phyloP scores from a whole-genome alignment of 1,140 invertebrate genomes.

The Papilio polyxenes region DNA sequence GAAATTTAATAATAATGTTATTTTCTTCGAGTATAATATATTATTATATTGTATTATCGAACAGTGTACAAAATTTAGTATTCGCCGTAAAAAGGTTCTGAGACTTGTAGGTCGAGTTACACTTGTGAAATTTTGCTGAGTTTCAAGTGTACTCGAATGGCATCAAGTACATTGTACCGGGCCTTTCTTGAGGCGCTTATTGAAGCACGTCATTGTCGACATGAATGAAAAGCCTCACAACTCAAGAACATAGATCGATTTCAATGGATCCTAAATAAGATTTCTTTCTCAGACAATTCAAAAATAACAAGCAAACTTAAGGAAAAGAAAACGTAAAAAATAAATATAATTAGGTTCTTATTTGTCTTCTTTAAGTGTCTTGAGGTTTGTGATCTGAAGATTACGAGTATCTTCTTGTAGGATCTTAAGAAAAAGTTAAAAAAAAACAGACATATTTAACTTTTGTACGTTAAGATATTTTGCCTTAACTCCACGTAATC shows the following conservation, averaged over 20 bases:
- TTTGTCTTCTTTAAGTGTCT: no score
- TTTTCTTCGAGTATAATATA: no score
- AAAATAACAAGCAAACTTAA: not conserved
- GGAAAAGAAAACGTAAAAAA: not conserved
- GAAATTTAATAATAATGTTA: no score
- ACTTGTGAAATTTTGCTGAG: slow-evolving; percentile 37
- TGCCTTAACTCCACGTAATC: no score
- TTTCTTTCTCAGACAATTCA: not conserved
- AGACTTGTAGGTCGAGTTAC: slow-evolving; percentile 31
- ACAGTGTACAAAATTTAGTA: not conserved
- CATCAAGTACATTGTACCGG: slow-evolving; percentile 35
- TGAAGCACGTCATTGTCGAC: slow-evolving; percentile 33
- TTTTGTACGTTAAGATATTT: no score
- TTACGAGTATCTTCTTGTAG: no score
- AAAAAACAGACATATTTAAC: no score
- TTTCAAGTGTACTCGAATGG: slow-evolving; percentile 29
- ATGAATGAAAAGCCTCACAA: slow-evolving; percentile 14
- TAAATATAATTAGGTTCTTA: not conserved
- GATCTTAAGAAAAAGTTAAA: no score
- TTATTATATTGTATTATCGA: not conserved
- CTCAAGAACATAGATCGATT: slow-evolving; percentile 12
- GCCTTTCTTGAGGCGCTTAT: slow-evolving; percentile 34
- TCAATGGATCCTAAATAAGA: slow-evolving; percentile 22
- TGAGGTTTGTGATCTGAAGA: no score
- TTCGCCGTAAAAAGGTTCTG: not conserved